Percentiles rank a stretch among this genome's conserved stretches.
Evolutionary conservation across 1,140 invertebrate species (phyloP).

Genomic region (Pectinophora gossypiella): DNA sequence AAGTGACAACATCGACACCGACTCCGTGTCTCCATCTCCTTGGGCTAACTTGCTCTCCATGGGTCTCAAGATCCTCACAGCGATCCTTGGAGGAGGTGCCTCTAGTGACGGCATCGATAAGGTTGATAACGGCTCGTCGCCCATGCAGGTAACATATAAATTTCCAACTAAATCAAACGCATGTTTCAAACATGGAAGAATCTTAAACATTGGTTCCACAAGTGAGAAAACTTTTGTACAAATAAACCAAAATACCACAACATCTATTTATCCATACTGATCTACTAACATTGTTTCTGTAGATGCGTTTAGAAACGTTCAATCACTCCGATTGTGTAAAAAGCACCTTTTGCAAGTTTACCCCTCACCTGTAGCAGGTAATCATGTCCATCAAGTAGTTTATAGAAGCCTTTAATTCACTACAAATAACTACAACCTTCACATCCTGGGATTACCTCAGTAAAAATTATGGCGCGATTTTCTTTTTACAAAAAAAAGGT

Average conservation of each 20-base stretch:
- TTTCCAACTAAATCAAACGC: constrained; percentile 8
- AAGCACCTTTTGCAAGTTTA: constrained; percentile 46
- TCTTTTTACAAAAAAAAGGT: neutral
- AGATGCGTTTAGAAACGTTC: constrained; percentile 37
- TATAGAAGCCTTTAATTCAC: constrained; percentile 39
- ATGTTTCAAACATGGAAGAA: too few relatives aligned
- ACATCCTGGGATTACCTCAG: constrained; percentile 44
- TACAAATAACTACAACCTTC: constrained; percentile 48
- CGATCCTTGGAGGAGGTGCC: constrained; percentile 84
- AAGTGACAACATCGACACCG: constrained; percentile 84
- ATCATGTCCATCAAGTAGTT: constrained; percentile 40
- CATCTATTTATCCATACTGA: constrained; percentile 48
- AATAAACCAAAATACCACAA: constrained; percentile 17
- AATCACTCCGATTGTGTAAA: constrained; percentile 51
- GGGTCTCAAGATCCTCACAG: constrained; percentile 88
- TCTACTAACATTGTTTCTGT: constrained; percentile 62
- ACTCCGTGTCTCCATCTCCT: constrained; percentile 82
- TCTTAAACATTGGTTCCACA: too few relatives aligned
- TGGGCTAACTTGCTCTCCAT: constrained; percentile 90
- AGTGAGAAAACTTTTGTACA: constrained; percentile 27
- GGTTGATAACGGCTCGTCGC: constrained; percentile 87
- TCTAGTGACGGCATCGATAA: constrained; percentile 90
- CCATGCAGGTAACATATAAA: constrained; percentile 84
- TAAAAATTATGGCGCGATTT: too few relatives aligned
- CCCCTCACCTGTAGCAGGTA: constrained; percentile 51